Percentiles rank a stretch among this genome's conserved stretches.
phyloP scores from a whole-genome alignment of 2,797 vertebrate species.

The Thalassophryne amazonica region DNA sequence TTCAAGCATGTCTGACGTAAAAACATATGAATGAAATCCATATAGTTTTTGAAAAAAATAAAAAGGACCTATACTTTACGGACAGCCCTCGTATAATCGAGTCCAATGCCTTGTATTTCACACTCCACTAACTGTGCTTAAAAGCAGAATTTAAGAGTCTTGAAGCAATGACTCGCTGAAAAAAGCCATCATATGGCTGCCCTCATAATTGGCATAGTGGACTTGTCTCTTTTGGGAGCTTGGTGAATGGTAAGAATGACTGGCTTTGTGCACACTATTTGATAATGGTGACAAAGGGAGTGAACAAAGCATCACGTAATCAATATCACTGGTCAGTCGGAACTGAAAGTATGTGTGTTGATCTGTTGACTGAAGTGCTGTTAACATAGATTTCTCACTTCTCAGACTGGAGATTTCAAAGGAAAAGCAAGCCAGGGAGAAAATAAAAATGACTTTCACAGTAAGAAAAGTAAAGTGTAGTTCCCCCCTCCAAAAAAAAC shows the following conservation, averaged over 20 bases:
- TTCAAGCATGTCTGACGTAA: no score
- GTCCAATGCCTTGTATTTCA: constrained; percentile 60
- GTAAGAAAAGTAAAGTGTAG: constrained; percentile 32
- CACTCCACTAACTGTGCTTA: constrained; percentile 55
- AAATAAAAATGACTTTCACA: constrained; percentile 18
- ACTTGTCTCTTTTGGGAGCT: constrained; percentile 27
- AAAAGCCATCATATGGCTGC: constrained; percentile 40
- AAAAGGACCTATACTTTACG: no score
- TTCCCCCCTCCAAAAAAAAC: constrained; percentile 38
- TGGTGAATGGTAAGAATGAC: constrained; percentile 42
- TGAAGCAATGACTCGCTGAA: constrained; percentile 15
- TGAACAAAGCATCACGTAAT: constrained; percentile 71
- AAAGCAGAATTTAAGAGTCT: constrained; percentile 51
- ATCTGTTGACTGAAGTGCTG: constrained; percentile 69
- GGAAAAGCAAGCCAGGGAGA: constrained; percentile 17
- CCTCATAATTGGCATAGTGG: constrained; percentile 47
- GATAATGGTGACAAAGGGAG: constrained; percentile 63
- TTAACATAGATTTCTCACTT: constrained; percentile 65
- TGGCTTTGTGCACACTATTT: constrained; percentile 45
- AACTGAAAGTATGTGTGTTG: constrained; percentile 67
- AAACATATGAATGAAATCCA: no score
- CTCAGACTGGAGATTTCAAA: constrained; percentile 36
- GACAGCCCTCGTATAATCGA: no score
- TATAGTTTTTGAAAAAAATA: no score
- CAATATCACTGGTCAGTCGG: constrained; percentile 73